These are phyloP conservation scores for Piaya cayana DNA, from an alignment of 2,113 vertebrate species.

Conservation along the genomic window DNA sequence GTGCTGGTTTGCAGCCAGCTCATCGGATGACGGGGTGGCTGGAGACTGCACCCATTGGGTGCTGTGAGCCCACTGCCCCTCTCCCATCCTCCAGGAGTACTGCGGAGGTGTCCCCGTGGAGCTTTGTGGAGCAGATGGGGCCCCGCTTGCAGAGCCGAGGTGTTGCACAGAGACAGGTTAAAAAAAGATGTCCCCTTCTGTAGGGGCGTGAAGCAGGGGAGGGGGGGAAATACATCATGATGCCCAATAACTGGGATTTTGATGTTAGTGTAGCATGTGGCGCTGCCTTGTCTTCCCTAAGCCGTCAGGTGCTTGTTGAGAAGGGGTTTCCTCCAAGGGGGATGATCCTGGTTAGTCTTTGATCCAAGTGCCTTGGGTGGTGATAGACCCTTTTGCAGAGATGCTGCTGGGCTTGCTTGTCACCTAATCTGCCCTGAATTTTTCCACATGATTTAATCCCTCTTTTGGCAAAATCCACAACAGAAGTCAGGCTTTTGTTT, in stretches of 20 bases:
- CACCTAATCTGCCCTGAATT: not conserved
- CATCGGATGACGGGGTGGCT: accelerated
- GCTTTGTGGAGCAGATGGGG: not conserved
- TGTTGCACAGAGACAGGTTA: not conserved
- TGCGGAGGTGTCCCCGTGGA: not conserved
- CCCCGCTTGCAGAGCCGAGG: not conserved
- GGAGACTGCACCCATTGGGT: not conserved
- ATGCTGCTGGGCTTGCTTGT: not conserved
- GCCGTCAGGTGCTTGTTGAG: accelerated
- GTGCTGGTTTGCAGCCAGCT: not conserved
- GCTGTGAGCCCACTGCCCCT: not conserved
- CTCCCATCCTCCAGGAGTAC: not conserved
- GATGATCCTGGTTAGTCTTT: not conserved
- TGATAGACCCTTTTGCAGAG: not conserved
- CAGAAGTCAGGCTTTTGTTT: not conserved
- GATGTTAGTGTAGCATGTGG: accelerated
- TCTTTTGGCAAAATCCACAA: not conserved
- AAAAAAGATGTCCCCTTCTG: slow-evolving; percentile 27
- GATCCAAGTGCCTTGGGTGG: not conserved
- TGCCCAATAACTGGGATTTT: not conserved
- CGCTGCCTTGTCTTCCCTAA: not conserved
- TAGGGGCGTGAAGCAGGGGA: not conserved
- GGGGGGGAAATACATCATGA: accelerated
- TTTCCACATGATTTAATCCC: not conserved
- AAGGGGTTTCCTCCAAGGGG: not conserved